Conservation (phyloP, 92 coral and sea anemone species). For the Hydrozoanthus gracilis region DNA sequence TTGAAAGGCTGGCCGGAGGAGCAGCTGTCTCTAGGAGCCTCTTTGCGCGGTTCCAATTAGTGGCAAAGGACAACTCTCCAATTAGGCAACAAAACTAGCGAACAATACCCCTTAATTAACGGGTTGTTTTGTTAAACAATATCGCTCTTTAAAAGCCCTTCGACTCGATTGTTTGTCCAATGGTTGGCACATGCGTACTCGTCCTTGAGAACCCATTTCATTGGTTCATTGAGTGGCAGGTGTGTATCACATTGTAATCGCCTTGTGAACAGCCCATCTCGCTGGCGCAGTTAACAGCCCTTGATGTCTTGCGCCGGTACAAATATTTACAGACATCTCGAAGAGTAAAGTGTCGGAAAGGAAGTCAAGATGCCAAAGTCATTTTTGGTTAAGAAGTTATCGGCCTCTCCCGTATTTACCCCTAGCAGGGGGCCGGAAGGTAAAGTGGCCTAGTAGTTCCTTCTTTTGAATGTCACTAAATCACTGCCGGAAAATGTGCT, state of each 20-base stretch:
- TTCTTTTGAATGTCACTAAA: constrained; percentile 44
- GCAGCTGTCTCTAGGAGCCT: constrained; percentile 27
- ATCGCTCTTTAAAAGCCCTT: constrained; percentile 88
- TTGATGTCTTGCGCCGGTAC: constrained; percentile 73
- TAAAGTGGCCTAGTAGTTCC: constrained; percentile 6
- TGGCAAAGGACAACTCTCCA: constrained; percentile 80
- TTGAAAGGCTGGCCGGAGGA: neutral
- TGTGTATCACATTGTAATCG: constrained; percentile 86
- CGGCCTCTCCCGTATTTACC: constrained; percentile 32
- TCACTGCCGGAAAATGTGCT: constrained; percentile 40
- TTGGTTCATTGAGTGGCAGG: constrained; percentile 90
- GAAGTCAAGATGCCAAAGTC: constrained; percentile 80
- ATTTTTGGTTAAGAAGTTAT: constrained; percentile 82
- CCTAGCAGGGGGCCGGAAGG: constrained; percentile 69
- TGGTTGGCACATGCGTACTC: constrained; percentile 78
- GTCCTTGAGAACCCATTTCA: constrained; percentile 63
- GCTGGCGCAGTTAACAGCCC: constrained; percentile 72
- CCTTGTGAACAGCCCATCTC: constrained; percentile 71
- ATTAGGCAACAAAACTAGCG: constrained; percentile 86
- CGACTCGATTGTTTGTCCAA: constrained; percentile 53
- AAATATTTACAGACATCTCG: constrained; percentile 78
- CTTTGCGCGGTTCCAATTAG: constrained; percentile 31
- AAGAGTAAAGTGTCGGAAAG: constrained; percentile 47
- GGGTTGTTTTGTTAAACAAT: constrained; percentile 87
- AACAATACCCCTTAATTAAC: constrained; percentile 85